Conservation (phyloP, 2,888 invertebrate species). For the Lypha dubia region DNA sequence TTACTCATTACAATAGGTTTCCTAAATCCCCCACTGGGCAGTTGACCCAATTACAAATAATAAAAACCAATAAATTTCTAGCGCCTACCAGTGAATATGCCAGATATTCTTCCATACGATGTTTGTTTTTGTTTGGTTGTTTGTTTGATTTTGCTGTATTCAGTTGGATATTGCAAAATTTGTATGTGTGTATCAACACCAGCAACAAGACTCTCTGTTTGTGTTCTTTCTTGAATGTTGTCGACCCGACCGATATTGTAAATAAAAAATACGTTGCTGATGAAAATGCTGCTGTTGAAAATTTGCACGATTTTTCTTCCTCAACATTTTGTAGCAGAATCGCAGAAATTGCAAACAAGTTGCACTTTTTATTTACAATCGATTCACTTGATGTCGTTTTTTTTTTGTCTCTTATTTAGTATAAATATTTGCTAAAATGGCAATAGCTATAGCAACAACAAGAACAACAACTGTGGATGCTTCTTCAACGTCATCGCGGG, state of each 20-base stretch:
- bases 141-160: background rate
- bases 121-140: background rate
- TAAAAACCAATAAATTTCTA: background rate
- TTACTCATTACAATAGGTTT: background rate
- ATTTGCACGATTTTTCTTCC: slow-evolving; percentile 83
- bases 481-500: slow-evolving; percentile 61
- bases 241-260: slow-evolving; percentile 15
- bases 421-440: slow-evolving; percentile 48
- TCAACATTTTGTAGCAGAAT: slow-evolving; percentile 83
- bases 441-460: slow-evolving; percentile 39
- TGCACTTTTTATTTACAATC: slow-evolving; percentile 56
- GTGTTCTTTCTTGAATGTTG: slow-evolving; percentile 23
- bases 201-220: slow-evolving; percentile 17
- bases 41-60: slow-evolving; percentile 7
- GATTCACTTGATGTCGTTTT: slow-evolving; percentile 40
- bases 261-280: slow-evolving; percentile 73
- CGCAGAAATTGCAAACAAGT: slow-evolving; percentile 78
- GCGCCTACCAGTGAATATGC: background rate
- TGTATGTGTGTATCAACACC: background rate
- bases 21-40: slow-evolving; percentile 21
- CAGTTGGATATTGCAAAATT: slow-evolving; percentile 6
- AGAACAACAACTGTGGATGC: slow-evolving; percentile 8
- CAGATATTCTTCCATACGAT: slow-evolving; percentile 3
- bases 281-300: slow-evolving; percentile 81
- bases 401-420: slow-evolving; percentile 46